A percentile compares a stretch with the other conserved stretches of the same genome.
Evolutionary conservation across 2,797 vertebrate species (phyloP).

Genomic region (Alfaro cultratus): DNA sequence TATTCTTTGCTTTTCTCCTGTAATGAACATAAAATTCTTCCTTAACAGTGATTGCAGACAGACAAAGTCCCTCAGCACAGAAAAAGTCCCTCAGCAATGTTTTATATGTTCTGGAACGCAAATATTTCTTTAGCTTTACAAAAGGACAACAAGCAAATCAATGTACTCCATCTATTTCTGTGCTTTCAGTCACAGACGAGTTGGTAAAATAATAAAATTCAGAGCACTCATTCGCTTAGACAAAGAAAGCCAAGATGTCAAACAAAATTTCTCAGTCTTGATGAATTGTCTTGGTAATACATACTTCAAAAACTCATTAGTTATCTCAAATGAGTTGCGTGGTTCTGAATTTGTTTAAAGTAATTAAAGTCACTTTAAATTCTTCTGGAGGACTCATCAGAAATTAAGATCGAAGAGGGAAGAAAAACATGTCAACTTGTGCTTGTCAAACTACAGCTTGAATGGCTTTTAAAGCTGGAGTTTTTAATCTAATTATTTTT

Average conservation of each 20-base stretch:
- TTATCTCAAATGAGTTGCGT: conserved; percentile 59
- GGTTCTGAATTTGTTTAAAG: conserved; percentile 67
- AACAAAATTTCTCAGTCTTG: conserved; percentile 47
- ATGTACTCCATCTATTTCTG: conserved; percentile 6
- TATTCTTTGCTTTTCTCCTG: background rate
- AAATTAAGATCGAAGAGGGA: conserved; percentile 11
- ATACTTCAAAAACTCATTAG: conserved; percentile 71
- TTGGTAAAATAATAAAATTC: conserved; percentile 33
- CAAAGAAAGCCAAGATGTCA: conserved; percentile 44
- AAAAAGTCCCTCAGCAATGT: background rate
- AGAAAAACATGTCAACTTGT: background rate
- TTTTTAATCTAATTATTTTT: background rate
- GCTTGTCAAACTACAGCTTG: conserved; percentile 1
- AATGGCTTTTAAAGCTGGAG: background rate
- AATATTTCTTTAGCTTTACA: background rate
- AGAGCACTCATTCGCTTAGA: conserved; percentile 25
- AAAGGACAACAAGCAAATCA: conserved; percentile 15
- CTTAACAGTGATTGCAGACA: background rate
- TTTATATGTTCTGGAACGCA: background rate
- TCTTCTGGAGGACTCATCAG: conserved; percentile 52
- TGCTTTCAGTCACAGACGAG: conserved; percentile 17
- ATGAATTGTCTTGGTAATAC: conserved; percentile 67
- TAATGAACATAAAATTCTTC: background rate
- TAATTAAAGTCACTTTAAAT: conserved; percentile 73
- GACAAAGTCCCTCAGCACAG: background rate